Base-by-base conservation (phyloP, 1,140 invertebrate species). In the Microplitis demolitor region DNA sequence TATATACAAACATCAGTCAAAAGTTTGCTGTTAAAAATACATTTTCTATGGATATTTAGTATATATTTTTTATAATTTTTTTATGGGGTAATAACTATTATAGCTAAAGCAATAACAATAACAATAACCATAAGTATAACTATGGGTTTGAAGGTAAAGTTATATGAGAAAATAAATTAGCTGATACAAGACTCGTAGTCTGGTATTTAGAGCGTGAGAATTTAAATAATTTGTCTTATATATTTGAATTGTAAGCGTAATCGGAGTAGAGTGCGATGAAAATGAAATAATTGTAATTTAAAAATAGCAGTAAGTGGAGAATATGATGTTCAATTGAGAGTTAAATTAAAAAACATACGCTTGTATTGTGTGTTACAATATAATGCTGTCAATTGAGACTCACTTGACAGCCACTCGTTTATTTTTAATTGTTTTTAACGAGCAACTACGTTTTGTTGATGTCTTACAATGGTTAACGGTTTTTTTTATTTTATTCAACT, bases 391-490 rank as follows among this genome's bases (percentile, higher is more conserved):
- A 82, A 83, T 83, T 82, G 81, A 82, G 74, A 71, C 72, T 75
- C 71, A 62, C 68, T 69, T 66, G 66, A 64, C 4, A 9, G 69
- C 77, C 69, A 54, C 70, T 68, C 72, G 73, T 67, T 78, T 76
- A 73, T 74, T 79, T 82, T 80, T 80, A 82, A 82, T 83, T 82
- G 80, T 81, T 75, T 61, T 76, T 78, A 80, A 82, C 75, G 76
- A 82, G 66, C 76, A 73, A 72, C 6, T 24, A 39, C 69, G 62
- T 69, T 53, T 63, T 56, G 58, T 62, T 68, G 71, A 68, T 73
- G 76, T 73, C 66, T 74, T 77, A 80, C 77, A 79, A 78, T 80
- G 77, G 74, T 75, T 80, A 82, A 82, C 80, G 77, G 75, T 74
- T 39, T 56, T 34, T 75, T 73, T 34, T 34, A 54, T 11, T 16